Percentiles rank a stretch among this genome's conserved stretches.
Evolutionary conservation across 2,113 vertebrate species (phyloP).

Genomic region (Peromyscus leucopus): DNA sequence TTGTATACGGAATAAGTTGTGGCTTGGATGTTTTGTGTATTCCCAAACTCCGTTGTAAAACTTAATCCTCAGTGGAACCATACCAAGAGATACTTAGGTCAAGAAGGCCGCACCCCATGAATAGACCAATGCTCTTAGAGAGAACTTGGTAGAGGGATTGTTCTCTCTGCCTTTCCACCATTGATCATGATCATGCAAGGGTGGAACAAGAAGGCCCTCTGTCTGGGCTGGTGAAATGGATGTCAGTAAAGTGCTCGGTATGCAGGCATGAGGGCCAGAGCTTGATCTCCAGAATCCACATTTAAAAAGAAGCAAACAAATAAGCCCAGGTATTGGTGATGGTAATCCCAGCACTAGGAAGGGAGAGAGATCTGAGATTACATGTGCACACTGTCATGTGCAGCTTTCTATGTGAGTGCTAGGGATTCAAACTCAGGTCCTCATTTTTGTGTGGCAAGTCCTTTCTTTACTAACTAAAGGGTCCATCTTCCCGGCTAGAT

Average conservation of each 20-base stretch:
- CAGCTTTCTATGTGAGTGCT: not conserved
- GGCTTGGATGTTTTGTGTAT: not conserved
- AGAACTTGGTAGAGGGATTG: not conserved
- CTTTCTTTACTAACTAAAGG: not conserved
- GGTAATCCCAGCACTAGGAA: not conserved
- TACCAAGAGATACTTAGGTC: not conserved
- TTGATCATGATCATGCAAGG: not conserved
- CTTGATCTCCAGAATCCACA: not conserved
- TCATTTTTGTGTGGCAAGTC: accelerated
- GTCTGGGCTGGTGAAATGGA: no score
- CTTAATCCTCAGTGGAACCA: not conserved
- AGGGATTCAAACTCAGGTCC: not conserved
- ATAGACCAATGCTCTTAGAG: not conserved
- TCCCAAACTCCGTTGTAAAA: not conserved
- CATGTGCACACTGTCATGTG: not conserved
- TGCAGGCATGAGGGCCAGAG: not conserved
- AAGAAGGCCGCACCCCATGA: no score
- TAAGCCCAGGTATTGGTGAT: not conserved
- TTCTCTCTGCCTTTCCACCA: not conserved
- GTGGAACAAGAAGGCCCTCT: not conserved
- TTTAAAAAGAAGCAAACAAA: not conserved
- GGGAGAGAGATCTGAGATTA: not conserved
- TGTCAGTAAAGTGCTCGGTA: not conserved
- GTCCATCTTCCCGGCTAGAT: not conserved
- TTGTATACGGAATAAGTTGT: not conserved